A percentile compares a stretch with the other conserved stretches of the same genome.
Conservation (phyloP, 1,140 invertebrate species). For the Maniola jurtina region DNA sequence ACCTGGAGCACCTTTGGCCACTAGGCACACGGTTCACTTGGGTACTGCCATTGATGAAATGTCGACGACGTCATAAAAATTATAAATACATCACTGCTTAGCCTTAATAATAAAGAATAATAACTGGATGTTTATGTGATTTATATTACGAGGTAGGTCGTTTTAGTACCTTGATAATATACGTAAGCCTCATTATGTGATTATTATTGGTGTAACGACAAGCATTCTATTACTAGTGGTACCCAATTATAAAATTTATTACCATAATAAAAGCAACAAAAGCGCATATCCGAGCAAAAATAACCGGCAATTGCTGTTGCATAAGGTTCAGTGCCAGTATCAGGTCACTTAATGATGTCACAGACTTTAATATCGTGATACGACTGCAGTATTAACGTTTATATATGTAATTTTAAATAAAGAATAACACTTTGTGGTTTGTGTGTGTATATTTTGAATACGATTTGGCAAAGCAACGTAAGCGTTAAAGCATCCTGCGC, state of each 20-base stretch:
- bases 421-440: slow-evolving; percentile 6
- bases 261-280: not conserved
- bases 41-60: no score
- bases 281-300: not conserved
- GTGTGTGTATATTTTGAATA: not conserved
- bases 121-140: no score
- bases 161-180: no score
- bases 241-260: not conserved
- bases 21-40: no score
- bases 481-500: not conserved
- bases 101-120: no score
- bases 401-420: not conserved
- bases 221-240: no score
- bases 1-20: no score
- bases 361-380: slow-evolving; percentile 14
- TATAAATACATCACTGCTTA: no score
- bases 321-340: slow-evolving; percentile 14
- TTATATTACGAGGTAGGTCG: no score
- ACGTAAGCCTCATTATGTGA: no score
- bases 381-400: slow-evolving; percentile 7
- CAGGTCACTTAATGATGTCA: slow-evolving; percentile 23
- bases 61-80: no score
- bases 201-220: no score
- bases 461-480: slow-evolving; percentile 10
- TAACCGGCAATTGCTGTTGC: slow-evolving; percentile 12